Evolutionary conservation across 2,888 invertebrate species (phyloP).

Genomic region (Cataglyphis livida): DNA sequence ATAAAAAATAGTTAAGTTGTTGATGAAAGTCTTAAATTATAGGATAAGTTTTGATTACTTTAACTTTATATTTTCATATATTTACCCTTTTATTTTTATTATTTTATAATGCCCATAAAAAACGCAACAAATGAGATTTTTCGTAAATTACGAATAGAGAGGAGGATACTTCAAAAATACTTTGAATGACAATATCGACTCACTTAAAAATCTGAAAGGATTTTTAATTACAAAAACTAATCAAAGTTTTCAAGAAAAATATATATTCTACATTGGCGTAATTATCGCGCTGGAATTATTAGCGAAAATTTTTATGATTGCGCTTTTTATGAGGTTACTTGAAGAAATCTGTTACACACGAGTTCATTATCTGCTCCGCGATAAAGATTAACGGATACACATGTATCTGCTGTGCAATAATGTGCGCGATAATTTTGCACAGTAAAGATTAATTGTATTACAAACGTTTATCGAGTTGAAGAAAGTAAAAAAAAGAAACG

Average conservation of each 20-base stretch:
- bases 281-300: not conserved
- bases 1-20: not conserved
- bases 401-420: conserved; percentile 21
- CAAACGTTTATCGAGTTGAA: not conserved
- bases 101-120: not conserved
- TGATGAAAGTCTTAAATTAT: not conserved
- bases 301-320: not conserved
- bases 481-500: not conserved
- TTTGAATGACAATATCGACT: not conserved
- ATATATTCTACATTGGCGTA: not conserved
- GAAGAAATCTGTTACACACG: not conserved
- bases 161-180: not conserved
- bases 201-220: not conserved
- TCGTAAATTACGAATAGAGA: not conserved
- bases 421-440: not conserved
- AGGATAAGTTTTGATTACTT: not conserved
- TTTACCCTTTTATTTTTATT: not conserved
- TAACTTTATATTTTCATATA: not conserved
- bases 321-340: no score
- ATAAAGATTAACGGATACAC: not conserved
- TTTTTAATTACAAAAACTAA: conserved; percentile 6
- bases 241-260: not conserved
- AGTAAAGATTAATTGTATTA: conserved; percentile 27
- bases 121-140: not conserved
- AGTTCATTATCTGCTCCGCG: not conserved